Conservation (phyloP, 1,140 invertebrate species). For the Mesaphorura yosii region DNA sequence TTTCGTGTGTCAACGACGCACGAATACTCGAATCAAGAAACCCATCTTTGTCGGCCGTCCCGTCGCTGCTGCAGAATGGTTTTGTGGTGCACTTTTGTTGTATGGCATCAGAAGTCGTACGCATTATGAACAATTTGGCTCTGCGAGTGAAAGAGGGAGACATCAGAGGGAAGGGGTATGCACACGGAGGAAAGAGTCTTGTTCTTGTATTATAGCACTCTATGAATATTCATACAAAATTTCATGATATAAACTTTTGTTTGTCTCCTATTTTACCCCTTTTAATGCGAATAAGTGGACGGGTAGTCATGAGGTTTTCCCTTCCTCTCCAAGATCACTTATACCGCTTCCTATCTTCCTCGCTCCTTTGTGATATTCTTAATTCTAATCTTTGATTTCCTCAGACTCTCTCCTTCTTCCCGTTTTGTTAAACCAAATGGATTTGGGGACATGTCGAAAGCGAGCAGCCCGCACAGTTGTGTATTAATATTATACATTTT, state of each 20-base stretch:
- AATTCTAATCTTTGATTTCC: constrained; percentile 32
- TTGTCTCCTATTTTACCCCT: no score
- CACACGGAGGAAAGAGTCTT: not conserved
- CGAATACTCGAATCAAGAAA: no score
- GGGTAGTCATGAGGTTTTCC: constrained; percentile 18
- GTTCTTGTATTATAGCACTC: constrained; percentile 18
- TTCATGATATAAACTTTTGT: constrained; percentile 16
- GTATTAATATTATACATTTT: not conserved
- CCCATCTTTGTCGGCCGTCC: no score
- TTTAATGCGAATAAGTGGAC: constrained; percentile 16
- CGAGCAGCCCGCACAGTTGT: no score
- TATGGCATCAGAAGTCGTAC: not conserved
- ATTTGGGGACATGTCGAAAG: not conserved
- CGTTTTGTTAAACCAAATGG: not conserved
- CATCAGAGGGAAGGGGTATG: not conserved
- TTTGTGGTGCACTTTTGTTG: not conserved
- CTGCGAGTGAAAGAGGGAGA: not conserved
- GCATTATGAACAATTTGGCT: no score
- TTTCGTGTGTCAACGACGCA: no score
- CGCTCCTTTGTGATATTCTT: constrained; percentile 10
- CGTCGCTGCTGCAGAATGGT: no score
- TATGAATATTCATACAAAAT: constrained; percentile 30
- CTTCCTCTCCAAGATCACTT: constrained; percentile 15
- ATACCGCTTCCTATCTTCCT: constrained; percentile 1
- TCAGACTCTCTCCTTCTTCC: constrained; percentile 21